Conservation (phyloP, 2,888 invertebrate genomes). For the Lasioglossum villosulum region DNA sequence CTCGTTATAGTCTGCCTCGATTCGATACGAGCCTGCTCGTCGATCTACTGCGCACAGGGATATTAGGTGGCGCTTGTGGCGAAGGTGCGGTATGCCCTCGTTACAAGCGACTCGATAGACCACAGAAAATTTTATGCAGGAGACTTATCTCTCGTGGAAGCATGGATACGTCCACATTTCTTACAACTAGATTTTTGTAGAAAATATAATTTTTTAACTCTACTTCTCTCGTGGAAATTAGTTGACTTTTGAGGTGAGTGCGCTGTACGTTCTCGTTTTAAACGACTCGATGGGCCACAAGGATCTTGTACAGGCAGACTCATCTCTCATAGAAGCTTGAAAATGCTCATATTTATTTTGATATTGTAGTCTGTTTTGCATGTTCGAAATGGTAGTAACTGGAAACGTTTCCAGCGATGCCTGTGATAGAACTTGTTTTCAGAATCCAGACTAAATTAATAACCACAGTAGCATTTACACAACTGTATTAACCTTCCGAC, state of each 20-base stretch:
- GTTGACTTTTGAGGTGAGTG: no score
- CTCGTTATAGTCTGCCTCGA: background rate
- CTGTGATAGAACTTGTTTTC: background rate
- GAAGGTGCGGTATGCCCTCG: background rate
- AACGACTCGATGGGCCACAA: no score
- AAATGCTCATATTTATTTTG: background rate
- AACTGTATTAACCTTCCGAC: background rate
- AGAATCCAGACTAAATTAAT: background rate
- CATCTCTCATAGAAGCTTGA: background rate
- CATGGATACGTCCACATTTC: no score
- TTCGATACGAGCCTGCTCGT: background rate
- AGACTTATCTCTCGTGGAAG: background rate
- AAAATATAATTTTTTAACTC: no score
- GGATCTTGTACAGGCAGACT: background rate
- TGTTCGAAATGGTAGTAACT: background rate
- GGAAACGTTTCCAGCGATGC: background rate
- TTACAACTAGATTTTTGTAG: no score
- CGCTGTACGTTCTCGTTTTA: no score
- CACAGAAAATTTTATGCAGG: background rate
- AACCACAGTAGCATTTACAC: background rate
- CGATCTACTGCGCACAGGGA: background rate
- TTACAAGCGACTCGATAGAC: background rate
- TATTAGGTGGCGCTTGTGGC: background rate
- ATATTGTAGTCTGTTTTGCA: background rate
- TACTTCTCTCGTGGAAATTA: no score